These are phyloP conservation scores for Cottoperca gobio DNA, from an alignment of 2,797 vertebrate genomes.

Conservation along the genomic window DNA sequence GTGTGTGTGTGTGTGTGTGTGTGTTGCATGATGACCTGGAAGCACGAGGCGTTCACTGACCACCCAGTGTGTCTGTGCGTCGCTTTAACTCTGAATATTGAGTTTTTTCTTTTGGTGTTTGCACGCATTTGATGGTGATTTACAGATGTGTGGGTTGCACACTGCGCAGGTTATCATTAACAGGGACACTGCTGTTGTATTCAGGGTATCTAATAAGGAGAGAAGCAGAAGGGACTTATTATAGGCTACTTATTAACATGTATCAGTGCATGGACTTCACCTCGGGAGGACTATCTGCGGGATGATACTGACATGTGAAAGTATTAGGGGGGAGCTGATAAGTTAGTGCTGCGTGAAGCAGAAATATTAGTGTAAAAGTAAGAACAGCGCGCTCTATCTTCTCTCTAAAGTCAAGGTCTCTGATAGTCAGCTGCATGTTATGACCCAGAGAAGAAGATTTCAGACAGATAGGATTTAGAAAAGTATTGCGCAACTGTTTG, in stretches of 20 bases:
- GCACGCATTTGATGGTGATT: no score
- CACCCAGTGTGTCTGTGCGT: neutral
- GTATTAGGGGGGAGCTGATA: conserved; percentile 51
- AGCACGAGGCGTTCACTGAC: neutral
- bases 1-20: no score
- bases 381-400: neutral
- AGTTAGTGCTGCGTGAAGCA: conserved; percentile 43
- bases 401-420: conserved; percentile 40
- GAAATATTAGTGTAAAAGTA: conserved; percentile 7
- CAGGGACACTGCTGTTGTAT: conserved; percentile 54
- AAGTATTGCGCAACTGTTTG: conserved; percentile 7
- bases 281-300: conserved; percentile 51
- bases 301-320: conserved; percentile 46
- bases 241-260: conserved; percentile 81
- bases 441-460: neutral
- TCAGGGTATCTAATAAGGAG: conserved; percentile 61
- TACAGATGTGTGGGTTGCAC: neutral
- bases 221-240: conserved; percentile 34
- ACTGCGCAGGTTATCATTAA: conserved; percentile 75
- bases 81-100: neutral
- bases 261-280: conserved; percentile 73
- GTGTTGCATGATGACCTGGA: no score
- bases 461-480: neutral
- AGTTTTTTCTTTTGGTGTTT: neutral
- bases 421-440: neutral